Evolutionary conservation across 1,140 invertebrate genomes (phyloP), one percentile per base, ranked within the genome.

Genomic region (Bombus impatiens): DNA sequence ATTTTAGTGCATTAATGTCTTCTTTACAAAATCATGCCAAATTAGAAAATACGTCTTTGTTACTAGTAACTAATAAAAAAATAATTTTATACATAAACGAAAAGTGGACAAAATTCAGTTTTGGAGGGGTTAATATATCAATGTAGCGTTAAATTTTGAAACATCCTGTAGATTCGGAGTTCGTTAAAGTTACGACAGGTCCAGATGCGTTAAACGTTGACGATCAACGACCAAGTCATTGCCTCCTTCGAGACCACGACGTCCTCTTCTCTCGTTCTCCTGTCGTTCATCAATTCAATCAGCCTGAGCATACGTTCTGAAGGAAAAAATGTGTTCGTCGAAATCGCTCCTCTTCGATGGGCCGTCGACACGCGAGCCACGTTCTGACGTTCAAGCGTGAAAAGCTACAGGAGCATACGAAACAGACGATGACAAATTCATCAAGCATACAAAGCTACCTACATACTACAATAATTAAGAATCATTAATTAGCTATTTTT

Each of bases 341-440:
- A n/a, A 78, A 81, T 53, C 72, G 78, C 74, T 88, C 87, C 88
- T 88, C 72, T 86, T 75, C 82, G 62, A 88, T 62, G 75, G 71
- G 57, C 72, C 57, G 18, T n/a, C 35, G 82, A 40, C 77, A 88
- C 62, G 70, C 70, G 47, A 87, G 74, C 59, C 68, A 57, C 75
- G 15, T 28, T 22, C 28, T n/a, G 53, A 84, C 80, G 82, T 81
- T 72, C 65, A 40, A 32, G 47, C 76, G 42, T 76, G 35, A 59
- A 42, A 35, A 42, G n/a, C 42, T 78, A 78, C 28, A 32, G n/a
- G 35, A 82, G 71, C 71, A 76, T 42, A 76, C 25, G 25, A 53
- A 35, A 76, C n/a, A 32, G 22, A 74, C n/a, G n/a, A 3, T 44
- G n/a, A 74, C 40, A 74, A 75, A 75, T 53, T 76, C 44, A 47